Evolutionary conservation across 2,797 vertebrate species (phyloP), one percentile per base, ranked within the genome.

Genomic region (Anguilla pacifica): DNA sequence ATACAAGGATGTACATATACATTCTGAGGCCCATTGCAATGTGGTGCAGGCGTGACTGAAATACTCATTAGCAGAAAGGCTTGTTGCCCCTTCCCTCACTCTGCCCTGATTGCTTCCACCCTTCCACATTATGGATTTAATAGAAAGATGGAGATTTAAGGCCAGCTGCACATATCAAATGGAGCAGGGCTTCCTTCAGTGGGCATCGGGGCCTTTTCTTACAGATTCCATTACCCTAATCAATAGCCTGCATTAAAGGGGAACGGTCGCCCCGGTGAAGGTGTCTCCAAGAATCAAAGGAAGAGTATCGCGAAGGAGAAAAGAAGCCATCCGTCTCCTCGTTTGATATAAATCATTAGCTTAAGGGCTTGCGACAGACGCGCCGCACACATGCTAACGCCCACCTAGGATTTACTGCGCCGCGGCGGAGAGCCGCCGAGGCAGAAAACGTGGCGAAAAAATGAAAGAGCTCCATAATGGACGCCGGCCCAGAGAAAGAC

Each of bases 181-280:
- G 89, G 43, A 91, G 91, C 88, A 88, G 31, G 53, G 87, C 91
- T 90, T 90, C 59, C 74, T 92, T 89, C 90, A 88, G 92, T 90
- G 91, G 89, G 90, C 93, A 94, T 93, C 89, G 90, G 88, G 90
- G 6, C 90, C 91, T 93, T 92, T 90, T 46, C 91, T 94, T 93
- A 94, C 92, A 92, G 87, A 90, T 94, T 94, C 86, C 87, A 92
- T 95, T 94, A 92, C 90, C 91, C 91, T 94, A 94, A 95, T 95
- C 91, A 94, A 89, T 87, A 35, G 85, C 91, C 90, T 91, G 91
- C 89, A 90, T 93, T 90, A 87, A 84, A 89, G 46, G 64, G 86
- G 86, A 84, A 82, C 64, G 90, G 88, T 91, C 91, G 86, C 91
- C 89, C 79, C 94, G 86, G 91, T 77, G 84, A 64, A 70, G 59